Evolutionary conservation across 2,113 vertebrate species (phyloP).

Genomic region (Erythrocercus mccallii): DNA sequence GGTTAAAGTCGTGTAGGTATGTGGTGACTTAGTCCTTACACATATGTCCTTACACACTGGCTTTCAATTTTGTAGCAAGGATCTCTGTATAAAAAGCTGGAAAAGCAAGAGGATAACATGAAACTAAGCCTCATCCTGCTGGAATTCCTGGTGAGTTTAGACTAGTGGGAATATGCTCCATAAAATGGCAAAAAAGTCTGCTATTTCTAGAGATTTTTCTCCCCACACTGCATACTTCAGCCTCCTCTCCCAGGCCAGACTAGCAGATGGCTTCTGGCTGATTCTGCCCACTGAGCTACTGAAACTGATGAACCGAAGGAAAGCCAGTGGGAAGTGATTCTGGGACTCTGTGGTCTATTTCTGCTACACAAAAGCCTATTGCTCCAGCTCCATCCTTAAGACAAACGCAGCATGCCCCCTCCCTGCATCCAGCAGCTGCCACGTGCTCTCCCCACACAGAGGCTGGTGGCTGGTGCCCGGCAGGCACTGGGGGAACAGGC

Average conservation of each 20-base stretch:
- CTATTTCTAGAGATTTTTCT: not conserved
- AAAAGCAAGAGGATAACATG: not conserved
- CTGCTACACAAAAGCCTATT: conserved; percentile 24
- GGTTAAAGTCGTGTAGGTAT: not conserved
- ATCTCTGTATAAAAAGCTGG: not conserved
- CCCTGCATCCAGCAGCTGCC: conserved; percentile 11
- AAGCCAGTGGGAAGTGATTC: conserved; percentile 2
- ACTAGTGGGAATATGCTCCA: not conserved
- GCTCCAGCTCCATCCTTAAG: conserved; percentile 8
- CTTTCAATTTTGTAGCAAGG: not conserved
- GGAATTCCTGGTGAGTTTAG: not conserved
- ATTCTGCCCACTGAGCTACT: not conserved
- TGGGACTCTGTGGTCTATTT: conserved; percentile 30
- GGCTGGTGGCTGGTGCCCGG: not conserved
- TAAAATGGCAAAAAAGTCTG: not conserved
- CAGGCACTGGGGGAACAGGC: not conserved
- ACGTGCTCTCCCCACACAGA: conserved; percentile 17
- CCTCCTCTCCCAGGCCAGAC: not conserved
- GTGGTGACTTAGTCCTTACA: not conserved
- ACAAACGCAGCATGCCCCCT: not conserved
- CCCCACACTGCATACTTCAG: not conserved
- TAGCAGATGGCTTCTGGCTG: conserved; percentile 33
- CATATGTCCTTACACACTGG: too few relatives aligned
- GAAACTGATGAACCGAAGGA: conserved; percentile 27
- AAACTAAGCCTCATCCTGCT: not conserved